Conservation (phyloP, 2,113 vertebrate genomes). For the Chiloscyllium plagiosum region DNA sequence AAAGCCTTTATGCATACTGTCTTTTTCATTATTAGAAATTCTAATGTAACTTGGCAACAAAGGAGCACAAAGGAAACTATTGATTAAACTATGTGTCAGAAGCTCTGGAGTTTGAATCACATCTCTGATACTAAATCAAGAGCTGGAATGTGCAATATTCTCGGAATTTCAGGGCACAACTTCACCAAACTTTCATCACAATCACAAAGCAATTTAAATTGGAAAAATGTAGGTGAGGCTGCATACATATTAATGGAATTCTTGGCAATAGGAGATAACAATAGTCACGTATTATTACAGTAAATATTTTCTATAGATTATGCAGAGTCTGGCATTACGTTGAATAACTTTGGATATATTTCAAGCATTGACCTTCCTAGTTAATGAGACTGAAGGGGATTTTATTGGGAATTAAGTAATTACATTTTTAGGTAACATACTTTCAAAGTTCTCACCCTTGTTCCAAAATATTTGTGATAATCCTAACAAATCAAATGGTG, state of each 20-base stretch:
- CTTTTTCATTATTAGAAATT: not conserved
- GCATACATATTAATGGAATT: not conserved
- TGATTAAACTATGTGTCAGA: not conserved
- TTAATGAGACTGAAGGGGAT: not conserved
- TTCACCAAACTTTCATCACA: not conserved
- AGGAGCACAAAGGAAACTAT: not conserved
- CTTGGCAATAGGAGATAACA: not conserved
- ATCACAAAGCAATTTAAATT: not conserved
- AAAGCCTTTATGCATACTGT: not conserved
- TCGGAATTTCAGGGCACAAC: constrained; percentile 4
- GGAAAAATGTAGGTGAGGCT: constrained; percentile 14
- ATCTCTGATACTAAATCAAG: not conserved
- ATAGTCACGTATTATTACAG: not conserved
- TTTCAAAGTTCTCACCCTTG: not conserved
- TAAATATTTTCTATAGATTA: constrained; percentile 5
- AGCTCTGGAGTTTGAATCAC: not conserved
- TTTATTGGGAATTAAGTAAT: not conserved
- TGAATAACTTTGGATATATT: not conserved
- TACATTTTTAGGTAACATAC: not conserved
- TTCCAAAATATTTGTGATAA: not conserved
- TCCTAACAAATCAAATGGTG: not conserved
- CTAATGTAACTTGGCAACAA: not conserved
- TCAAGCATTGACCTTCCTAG: not conserved
- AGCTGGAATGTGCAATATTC: not conserved
- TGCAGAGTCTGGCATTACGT: no score